Evolutionary conservation across 2,888 invertebrate species (phyloP).

Genomic region (Zelleria hepariella): DNA sequence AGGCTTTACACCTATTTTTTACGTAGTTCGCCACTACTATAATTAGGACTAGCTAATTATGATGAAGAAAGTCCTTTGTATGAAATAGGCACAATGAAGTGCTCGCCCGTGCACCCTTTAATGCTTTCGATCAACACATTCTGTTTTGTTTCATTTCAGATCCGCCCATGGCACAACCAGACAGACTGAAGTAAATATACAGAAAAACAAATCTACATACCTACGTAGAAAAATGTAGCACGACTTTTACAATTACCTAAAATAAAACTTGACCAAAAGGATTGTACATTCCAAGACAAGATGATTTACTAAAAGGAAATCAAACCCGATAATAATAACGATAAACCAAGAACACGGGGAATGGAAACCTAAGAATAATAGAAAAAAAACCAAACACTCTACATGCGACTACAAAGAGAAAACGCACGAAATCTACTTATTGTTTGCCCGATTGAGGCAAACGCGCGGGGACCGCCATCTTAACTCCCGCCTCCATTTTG

Average conservation of each 20-base stretch:
- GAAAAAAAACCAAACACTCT: not conserved
- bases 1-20: too few species aligned
- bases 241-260: not conserved
- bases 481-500: slow-evolving; percentile 10
- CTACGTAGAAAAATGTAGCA: not conserved
- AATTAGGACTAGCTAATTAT: too few species aligned
- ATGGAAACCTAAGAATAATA: not conserved
- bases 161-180: not conserved
- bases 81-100: too few species aligned
- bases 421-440: not conserved
- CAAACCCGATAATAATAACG: too few species aligned
- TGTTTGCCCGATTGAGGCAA: too few species aligned
- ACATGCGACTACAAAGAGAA: not conserved
- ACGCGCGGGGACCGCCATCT: slow-evolving; percentile 15
- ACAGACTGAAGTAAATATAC: not conserved
- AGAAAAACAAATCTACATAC: not conserved
- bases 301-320: too few species aligned
- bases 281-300: not conserved
- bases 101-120: too few species aligned
- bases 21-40: too few species aligned
- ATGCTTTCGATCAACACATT: not conserved
- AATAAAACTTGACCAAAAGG: not conserved
- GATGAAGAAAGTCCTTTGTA: too few species aligned
- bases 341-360: too few species aligned
- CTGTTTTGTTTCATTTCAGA: not conserved